Base-by-base conservation (phyloP, 2,797 vertebrate genomes). In the Mormyrops boulengeri region DNA sequence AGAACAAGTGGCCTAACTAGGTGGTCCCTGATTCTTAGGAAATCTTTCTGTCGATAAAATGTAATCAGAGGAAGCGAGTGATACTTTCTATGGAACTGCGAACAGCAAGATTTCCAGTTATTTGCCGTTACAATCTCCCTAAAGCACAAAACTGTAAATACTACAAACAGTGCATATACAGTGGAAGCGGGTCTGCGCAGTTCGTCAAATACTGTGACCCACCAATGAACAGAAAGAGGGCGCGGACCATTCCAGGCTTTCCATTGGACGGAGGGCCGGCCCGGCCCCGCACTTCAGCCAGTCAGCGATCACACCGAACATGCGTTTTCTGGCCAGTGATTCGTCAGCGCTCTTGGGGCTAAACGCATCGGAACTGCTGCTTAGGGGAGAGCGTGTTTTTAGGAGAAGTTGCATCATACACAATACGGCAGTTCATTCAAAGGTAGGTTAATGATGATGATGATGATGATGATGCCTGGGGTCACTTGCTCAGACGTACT, bases 241-340 rank as follows among this genome's bases (percentile, higher is more conserved):
- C 93, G 80, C 91, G 93, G 53, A 92, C 55, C 57, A 88, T 77
- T 47, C 1, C 0, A 2, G 55, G 4, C 3, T 4, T 44, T 4
- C 69, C 12, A 92, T 94, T 93, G 91, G 92, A 60, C 3, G 73
- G 62, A 3, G 50, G 47, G 34, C 17, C 17, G 14, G 66, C 53
- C 60, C 55, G 34, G 91, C 50, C 90, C 91, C 86, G n/a, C 89
- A 6, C 84, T 22, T 7, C 60, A 90, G 49, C 93, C 91, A 93
- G 91, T 93, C 89, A 88, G 12, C 50, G 73, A 26, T 9, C 38
- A 55, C 80, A 2, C 77, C 55, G 89, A 90, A 88, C 87, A 90
- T 85, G 85, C 47, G 53, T 41, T 0, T 44, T 6, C 85, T 30
- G 22, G 12, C 47, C 80, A n/a, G 2, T 26, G 89, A 92, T 91